phyloP scores from a whole-genome alignment of 2,888 invertebrate species.

The Rhodophaea formosa region DNA sequence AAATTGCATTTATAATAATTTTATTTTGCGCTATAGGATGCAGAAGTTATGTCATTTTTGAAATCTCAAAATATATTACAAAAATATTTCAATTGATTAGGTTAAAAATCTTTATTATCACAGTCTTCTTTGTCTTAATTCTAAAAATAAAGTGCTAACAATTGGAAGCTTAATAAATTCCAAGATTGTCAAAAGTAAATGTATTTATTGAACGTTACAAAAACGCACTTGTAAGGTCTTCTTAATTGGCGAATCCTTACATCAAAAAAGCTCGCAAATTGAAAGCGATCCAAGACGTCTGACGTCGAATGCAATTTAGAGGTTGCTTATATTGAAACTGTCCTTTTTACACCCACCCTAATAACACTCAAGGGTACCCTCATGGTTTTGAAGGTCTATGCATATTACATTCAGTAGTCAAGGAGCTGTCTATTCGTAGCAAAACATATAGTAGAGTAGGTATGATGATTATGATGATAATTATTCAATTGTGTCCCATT shows the following conservation, averaged over 20 bases:
- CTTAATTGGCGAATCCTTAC: not conserved
- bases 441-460: no score
- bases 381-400: not conserved
- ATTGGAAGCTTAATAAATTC: not conserved
- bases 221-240: not conserved
- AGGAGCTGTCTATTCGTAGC: no score
- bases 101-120: no score
- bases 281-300: conserved; percentile 5
- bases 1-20: no score
- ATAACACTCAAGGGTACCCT: not conserved
- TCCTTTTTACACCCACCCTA: not conserved
- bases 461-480: no score
- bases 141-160: not conserved
- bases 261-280: conserved; percentile 1
- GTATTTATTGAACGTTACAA: conserved; percentile 10
- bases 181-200: not conserved
- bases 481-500: no score
- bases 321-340: not conserved
- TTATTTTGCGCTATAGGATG: no score
- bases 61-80: no score
- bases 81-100: no score
- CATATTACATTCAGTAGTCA: no score
- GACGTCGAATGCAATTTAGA: not conserved
- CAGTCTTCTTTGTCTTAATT: no score
- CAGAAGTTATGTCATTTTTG: no score